Evolutionary conservation across 1,140 invertebrate species (phyloP).

Genomic region (Melitaea cinxia): DNA sequence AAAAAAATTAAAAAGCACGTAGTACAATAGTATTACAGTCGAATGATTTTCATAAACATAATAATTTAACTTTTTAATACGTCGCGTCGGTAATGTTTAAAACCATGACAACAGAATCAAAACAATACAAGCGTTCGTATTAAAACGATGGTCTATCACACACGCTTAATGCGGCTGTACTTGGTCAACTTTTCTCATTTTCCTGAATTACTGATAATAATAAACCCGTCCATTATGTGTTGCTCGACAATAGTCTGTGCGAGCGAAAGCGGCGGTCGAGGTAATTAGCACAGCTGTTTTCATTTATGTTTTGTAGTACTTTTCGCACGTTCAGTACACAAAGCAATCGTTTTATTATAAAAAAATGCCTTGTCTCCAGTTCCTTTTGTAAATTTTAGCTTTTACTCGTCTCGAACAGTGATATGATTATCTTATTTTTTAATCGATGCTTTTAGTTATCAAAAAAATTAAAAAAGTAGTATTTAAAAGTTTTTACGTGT

Average conservation of each 20-base stretch:
- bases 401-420: neutral
- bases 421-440: neutral
- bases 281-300: slow-evolving; percentile 37
- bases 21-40: no score
- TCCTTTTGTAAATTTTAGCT: neutral
- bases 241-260: slow-evolving; percentile 19
- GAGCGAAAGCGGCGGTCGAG: slow-evolving; percentile 29
- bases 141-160: neutral
- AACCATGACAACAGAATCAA: neutral
- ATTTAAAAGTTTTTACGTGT: no score
- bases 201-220: slow-evolving; percentile 21
- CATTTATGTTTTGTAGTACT: slow-evolving; percentile 27
- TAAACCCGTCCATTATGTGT: slow-evolving; percentile 33
- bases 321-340: slow-evolving; percentile 26
- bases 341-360: slow-evolving; percentile 29
- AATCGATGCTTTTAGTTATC: neutral
- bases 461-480: no score
- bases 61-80: neutral
- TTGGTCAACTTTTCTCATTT: slow-evolving; percentile 20
- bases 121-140: neutral
- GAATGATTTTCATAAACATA: neutral
- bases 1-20: no score
- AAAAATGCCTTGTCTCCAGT: slow-evolving; percentile 4
- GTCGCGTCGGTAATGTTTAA: no score
- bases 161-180: neutral